These are phyloP conservation scores for Rhagonycha fulva DNA, from an alignment of 2,888 invertebrate species.

Conservation along the genomic window DNA sequence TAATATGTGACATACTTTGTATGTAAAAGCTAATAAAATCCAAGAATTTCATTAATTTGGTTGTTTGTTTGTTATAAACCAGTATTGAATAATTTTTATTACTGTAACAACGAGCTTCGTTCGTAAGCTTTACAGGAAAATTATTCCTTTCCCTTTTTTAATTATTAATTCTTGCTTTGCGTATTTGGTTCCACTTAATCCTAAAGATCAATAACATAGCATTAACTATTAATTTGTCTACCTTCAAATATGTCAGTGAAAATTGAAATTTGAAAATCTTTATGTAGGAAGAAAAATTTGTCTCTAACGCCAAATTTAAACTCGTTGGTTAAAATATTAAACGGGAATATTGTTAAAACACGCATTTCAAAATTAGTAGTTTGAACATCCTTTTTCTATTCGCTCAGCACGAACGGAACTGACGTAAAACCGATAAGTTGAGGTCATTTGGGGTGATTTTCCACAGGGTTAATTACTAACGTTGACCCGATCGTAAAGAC, in stretches of 20 bases:
- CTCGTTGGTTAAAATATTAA: not conserved
- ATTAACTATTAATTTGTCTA: not conserved
- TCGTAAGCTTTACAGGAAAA: not conserved
- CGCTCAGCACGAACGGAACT: constrained; percentile 26
- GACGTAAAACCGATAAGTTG: constrained; percentile 11
- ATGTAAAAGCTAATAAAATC: not conserved
- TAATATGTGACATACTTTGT: not conserved
- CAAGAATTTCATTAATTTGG: not conserved
- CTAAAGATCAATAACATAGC: not conserved
- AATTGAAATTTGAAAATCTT: not conserved
- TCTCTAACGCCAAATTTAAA: not conserved
- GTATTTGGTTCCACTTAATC: not conserved
- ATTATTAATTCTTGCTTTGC: not conserved
- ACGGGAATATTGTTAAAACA: not conserved
- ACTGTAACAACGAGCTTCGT: not conserved
- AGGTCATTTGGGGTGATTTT: constrained; percentile 16
- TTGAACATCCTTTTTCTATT: constrained; percentile 4
- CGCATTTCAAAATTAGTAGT: not conserved
- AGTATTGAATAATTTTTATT: not conserved
- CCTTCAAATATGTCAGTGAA: not conserved
- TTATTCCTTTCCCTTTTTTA: not conserved
- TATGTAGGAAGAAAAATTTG: not conserved
- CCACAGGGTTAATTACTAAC: constrained; percentile 13
- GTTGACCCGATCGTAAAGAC: constrained; percentile 18
- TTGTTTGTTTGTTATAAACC: not conserved